Evolutionary conservation across 2,797 vertebrate genomes (phyloP), one percentile per base, ranked within the genome.

Genomic region (Anabacerthia variegaticeps): DNA sequence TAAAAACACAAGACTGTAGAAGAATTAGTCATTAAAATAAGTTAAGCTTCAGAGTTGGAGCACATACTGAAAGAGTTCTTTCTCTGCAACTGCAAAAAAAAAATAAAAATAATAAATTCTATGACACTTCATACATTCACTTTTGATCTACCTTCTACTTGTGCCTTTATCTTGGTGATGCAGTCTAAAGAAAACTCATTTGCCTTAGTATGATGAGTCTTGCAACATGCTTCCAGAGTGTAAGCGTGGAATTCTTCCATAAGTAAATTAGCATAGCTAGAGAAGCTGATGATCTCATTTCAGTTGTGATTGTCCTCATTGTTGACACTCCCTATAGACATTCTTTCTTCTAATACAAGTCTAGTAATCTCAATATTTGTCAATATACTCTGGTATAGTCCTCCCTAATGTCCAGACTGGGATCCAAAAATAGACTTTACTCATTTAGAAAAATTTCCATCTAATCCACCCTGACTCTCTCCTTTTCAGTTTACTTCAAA

Each of bases 381-480:
- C n/a, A 51, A 10, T 54, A 5, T 46, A 52, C 8, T 10, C 10
- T 26, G 0, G 0, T 39, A 19, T 27, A 14, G 1, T 41, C 19
- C 12, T 55, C 22, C 6, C 4, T 69, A 14, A 44, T n/a, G 19
- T 67, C 52, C 48, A 79, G 37, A 43, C 9, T 11, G 14, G 19
- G 20, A 28, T 55, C 34, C 27, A 65, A 62, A 78, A 51, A 19
- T 34, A 27, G 7, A 56, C 4, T 32, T 55, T 11, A 41, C 18
- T 69, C 4, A 41, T 87, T 69, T 63, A 83, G 23, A 74, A 18
- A 88, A 10, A 71, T 48, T 66, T 63, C 9, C 11, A 23, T 48
- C 6, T 55, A 36, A 43, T 46, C 55, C 12, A 17, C 2, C 3
- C 2, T 1, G 2, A 23, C 1, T 14, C 6, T 2, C 5, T 68